Conservation (phyloP, 2,113 vertebrate species). For the Sturnus vulgaris region DNA sequence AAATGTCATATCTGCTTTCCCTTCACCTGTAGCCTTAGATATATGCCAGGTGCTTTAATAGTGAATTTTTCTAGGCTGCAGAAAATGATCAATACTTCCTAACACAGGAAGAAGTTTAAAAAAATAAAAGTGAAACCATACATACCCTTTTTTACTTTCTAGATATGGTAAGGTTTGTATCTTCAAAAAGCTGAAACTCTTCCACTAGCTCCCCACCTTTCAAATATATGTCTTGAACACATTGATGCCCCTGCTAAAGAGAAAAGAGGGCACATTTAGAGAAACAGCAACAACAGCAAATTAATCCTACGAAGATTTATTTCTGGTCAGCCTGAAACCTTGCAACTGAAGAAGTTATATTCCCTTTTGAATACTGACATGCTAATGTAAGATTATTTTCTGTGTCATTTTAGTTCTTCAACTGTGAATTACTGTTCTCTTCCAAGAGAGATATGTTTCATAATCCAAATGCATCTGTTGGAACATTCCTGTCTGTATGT, state of each 20-base stretch:
- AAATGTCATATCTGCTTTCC: not conserved
- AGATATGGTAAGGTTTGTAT: not conserved
- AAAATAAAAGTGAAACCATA: not conserved
- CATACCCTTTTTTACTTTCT: not conserved
- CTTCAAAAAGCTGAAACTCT: not conserved
- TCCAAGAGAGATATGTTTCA: not conserved
- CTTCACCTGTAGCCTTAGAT: not conserved
- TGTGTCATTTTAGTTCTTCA: not conserved
- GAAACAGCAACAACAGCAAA: not conserved
- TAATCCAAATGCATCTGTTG: not conserved
- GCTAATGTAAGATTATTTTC: not conserved
- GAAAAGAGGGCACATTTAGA: not conserved
- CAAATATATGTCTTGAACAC: not conserved
- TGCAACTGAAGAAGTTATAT: not conserved
- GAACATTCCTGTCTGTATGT: not conserved
- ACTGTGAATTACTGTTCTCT: not conserved
- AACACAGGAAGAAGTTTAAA: not conserved
- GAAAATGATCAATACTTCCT: not conserved
- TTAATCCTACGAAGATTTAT: not conserved
- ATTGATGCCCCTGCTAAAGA: not conserved
- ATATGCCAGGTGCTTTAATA: not conserved
- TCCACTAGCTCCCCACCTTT: not conserved
- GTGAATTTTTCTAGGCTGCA: not conserved
- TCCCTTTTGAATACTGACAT: not conserved
- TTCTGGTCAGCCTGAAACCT: not conserved